Percentiles rank a stretch among this genome's conserved stretches.
Conservation (phyloP, 2,113 vertebrate genomes). For the Halcyon senegalensis region DNA sequence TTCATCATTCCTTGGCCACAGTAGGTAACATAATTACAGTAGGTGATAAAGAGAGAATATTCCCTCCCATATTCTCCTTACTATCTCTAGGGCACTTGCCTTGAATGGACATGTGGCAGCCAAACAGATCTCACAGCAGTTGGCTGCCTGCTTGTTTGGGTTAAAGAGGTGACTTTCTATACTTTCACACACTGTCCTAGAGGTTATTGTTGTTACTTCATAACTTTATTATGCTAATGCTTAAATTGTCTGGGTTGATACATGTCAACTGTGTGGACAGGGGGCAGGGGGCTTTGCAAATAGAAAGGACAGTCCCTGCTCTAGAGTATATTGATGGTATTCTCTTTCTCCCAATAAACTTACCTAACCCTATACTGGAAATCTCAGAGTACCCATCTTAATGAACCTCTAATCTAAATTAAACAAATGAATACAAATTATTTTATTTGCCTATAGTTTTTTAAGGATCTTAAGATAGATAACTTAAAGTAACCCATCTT, state of each 20-base stretch:
- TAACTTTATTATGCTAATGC: neutral
- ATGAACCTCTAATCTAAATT: neutral
- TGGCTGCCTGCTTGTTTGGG: neutral
- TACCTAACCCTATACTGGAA: neutral
- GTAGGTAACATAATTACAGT: neutral
- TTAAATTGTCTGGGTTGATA: neutral
- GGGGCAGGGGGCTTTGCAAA: neutral
- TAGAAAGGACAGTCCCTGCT: neutral
- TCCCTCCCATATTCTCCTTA: neutral
- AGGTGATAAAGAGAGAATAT: neutral
- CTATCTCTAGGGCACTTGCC: neutral
- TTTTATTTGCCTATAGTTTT: neutral
- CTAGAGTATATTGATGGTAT: neutral
- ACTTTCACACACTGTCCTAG: neutral
- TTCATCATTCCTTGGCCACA: neutral
- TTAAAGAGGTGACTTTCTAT: neutral
- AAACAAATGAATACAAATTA: neutral
- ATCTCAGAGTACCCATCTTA: neutral
- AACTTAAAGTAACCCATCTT: neutral
- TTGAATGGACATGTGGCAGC: neutral
- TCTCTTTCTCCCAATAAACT: neutral
- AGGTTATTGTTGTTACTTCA: neutral
- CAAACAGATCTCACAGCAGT: neutral
- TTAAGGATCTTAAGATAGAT: neutral
- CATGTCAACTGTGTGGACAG: neutral